Conservation (phyloP, 2,888 invertebrate species). For the Coenonympha arcania region DNA sequence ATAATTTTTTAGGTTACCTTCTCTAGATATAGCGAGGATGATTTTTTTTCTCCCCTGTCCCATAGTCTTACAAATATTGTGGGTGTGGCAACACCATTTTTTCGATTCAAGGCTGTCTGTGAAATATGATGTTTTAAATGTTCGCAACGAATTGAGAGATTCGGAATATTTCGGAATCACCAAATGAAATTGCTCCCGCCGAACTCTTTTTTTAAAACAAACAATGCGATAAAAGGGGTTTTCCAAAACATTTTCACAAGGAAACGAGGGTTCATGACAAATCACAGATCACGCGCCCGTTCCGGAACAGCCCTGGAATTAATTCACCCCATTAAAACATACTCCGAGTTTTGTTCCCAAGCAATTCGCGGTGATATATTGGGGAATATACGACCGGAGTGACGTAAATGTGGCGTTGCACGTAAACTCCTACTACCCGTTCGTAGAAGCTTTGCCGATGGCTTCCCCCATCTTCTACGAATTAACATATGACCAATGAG, state of each 20-base stretch:
- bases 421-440: not conserved
- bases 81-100: no score
- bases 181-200: constrained; percentile 17
- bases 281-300: constrained; percentile 27
- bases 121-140: no score
- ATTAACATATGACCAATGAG: no score
- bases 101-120: no score
- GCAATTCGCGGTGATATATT: constrained; percentile 18
- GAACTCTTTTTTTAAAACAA: constrained; percentile 20
- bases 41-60: no score
- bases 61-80: no score
- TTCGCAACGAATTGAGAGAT: constrained; percentile 7
- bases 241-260: constrained; percentile 35
- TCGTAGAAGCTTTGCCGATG: no score
- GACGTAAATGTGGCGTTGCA: constrained; percentile 3
- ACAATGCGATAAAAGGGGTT: constrained; percentile 28
- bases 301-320: constrained; percentile 37
- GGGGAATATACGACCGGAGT: not conserved
- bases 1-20: no score
- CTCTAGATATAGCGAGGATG: no score
- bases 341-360: constrained; percentile 16
- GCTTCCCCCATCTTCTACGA: no score
- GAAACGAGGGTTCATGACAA: constrained; percentile 33
- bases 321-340: constrained; percentile 39
- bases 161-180: constrained; percentile 5